Conservation (phyloP, 2,888 invertebrate genomes). For the Drosophila longiperda region DNA sequence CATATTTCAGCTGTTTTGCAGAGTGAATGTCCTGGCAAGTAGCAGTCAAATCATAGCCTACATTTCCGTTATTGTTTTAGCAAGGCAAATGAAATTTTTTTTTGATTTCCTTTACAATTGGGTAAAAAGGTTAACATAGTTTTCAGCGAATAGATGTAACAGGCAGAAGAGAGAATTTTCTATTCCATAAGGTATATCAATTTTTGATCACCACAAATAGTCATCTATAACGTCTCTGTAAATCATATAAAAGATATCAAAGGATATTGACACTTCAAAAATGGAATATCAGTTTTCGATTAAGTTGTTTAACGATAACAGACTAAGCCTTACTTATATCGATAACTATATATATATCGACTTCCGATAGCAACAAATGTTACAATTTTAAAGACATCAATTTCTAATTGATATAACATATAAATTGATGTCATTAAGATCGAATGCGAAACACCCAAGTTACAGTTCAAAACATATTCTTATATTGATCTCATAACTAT, state of each 20-base stretch:
- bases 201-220: background rate
- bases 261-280: background rate
- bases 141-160: background rate
- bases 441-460: background rate
- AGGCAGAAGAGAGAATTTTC: background rate
- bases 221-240: background rate
- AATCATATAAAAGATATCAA: background rate
- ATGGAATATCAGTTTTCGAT: background rate
- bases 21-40: conserved; percentile 55
- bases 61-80: conserved; percentile 74
- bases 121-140: background rate
- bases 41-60: conserved; percentile 72
- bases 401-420: background rate
- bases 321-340: background rate
- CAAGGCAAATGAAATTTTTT: conserved; percentile 41
- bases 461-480: background rate
- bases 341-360: background rate
- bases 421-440: background rate
- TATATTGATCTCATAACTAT: background rate
- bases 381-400: rapidly evolving
- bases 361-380: background rate
- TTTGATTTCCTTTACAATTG: conserved; percentile 11
- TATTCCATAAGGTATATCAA: background rate
- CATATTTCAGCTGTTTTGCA: conserved; percentile 52
- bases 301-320: background rate